Evolutionary conservation across 2,113 vertebrate genomes (phyloP).

Genomic region (Heptranchias perlo): DNA sequence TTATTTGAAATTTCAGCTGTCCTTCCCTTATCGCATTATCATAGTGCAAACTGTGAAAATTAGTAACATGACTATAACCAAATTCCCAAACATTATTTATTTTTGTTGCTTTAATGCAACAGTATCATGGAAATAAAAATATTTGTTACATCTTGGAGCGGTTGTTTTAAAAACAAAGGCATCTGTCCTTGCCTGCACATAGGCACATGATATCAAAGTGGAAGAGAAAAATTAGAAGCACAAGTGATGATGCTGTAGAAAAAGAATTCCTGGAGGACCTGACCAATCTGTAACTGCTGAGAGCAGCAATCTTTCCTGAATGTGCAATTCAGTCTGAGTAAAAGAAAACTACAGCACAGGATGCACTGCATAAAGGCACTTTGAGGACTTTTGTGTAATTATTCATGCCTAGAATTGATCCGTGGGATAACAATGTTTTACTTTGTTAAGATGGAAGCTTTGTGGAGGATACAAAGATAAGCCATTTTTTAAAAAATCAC

Average conservation of each 20-base stretch:
- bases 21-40: background rate
- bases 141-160: background rate
- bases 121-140: background rate
- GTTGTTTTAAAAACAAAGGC: background rate
- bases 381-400: conserved; percentile 6
- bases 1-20: background rate
- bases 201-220: conserved; percentile 34
- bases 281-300: conserved; percentile 36
- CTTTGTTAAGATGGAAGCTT: background rate
- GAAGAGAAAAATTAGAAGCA: conserved; percentile 30
- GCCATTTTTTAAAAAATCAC: background rate
- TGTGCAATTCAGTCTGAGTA: background rate
- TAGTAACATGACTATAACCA: background rate
- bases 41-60: background rate
- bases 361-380: background rate
- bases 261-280: conserved; percentile 22
- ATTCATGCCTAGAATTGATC: background rate
- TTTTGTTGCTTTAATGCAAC: background rate
- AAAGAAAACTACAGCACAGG: conserved; percentile 2
- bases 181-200: conserved; percentile 36
- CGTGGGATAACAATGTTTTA: background rate
- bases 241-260: conserved; percentile 27
- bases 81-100: background rate
- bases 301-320: conserved; percentile 34
- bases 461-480: background rate